A percentile compares a stretch with the other conserved stretches of the same genome.
These are phyloP conservation scores for Nematolebias whitei DNA, from an alignment of 2,113 vertebrate species.

Conservation along the genomic window DNA sequence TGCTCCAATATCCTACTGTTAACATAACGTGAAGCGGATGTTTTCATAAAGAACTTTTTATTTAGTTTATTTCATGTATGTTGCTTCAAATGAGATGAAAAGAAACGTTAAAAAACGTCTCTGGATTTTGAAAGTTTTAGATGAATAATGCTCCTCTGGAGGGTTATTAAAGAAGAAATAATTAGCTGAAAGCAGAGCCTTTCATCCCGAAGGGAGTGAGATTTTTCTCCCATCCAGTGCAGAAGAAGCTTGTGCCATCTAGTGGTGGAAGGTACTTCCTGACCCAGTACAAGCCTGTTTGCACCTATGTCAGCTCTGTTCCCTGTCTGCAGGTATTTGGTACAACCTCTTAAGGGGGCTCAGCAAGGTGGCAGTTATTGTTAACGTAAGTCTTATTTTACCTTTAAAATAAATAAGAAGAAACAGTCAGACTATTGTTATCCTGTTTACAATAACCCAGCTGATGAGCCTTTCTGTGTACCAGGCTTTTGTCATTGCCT, in stretches of 20 bases:
- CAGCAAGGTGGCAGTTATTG: constrained; percentile 95
- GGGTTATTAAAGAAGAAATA: background rate
- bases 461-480: constrained; percentile 20
- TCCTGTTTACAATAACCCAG: background rate
- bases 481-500: constrained; percentile 97
- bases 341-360: constrained; percentile 95
- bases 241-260: constrained; percentile 21
- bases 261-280: constrained; percentile 14
- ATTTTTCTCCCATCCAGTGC: background rate
- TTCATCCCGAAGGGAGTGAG: background rate
- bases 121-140: background rate
- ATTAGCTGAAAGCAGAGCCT: background rate
- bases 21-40: too few relatives aligned
- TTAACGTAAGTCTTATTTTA: constrained; percentile 87
- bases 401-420: too few relatives aligned
- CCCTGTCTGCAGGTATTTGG: constrained; percentile 89
- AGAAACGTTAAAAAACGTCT: too few relatives aligned
- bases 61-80: too few relatives aligned
- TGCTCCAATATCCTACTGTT: too few relatives aligned
- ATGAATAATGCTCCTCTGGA: background rate
- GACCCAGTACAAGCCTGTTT: background rate
- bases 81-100: too few relatives aligned
- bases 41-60: too few relatives aligned
- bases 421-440: too few relatives aligned
- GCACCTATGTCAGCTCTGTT: background rate